Evolutionary conservation across 2,113 vertebrate genomes (phyloP), one percentile per base, ranked within the genome.

Genomic region (Corythaeola cristata): DNA sequence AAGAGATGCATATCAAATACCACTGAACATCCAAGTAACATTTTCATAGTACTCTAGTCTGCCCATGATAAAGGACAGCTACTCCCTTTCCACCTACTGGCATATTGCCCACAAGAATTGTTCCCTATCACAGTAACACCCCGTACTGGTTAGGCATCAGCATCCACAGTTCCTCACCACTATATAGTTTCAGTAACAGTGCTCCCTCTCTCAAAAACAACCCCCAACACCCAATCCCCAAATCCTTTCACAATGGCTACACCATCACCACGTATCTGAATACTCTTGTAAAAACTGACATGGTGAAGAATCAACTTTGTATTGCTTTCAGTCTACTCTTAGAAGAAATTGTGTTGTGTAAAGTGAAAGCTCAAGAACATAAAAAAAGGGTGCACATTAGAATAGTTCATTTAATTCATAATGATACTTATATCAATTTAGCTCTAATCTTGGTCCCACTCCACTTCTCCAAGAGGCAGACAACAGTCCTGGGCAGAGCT

Each of bases 81-180:
- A 35, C 18, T 84, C 8, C 16, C 32, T 67, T 91, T 71, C 24
- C 37, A 71, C 15, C 32, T 63, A 39, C 35, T 74, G 41, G 39
- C 10, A 14, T 33, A 73, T 8, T 0, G 1, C 49, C 33, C 30
- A n/a, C 1, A 2, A 44, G 28, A 83, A 41, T 21, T 63, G 11
- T 5, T 72, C 52, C 21, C 27, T 53, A 4, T 2, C 49, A 27
- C 27, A 59, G 16, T 24, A 83, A 64, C 14, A 71, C 3, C 10
- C 27, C 37, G 18, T n/a, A 33, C 24, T 45, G 71, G 17, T 18
- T 18, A 49, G 30, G 30, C 37, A 82, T 35, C 56, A 72, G 41
- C 66, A 87, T 9, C 22, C 19, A 22, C 12, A 45, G 17, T 4
- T 67, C 50, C 47, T 71, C 44, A 63, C 5, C 5, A 1, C 27